phyloP scores from a whole-genome alignment of 2,888 invertebrate species.

The Nomada lathburiana region DNA sequence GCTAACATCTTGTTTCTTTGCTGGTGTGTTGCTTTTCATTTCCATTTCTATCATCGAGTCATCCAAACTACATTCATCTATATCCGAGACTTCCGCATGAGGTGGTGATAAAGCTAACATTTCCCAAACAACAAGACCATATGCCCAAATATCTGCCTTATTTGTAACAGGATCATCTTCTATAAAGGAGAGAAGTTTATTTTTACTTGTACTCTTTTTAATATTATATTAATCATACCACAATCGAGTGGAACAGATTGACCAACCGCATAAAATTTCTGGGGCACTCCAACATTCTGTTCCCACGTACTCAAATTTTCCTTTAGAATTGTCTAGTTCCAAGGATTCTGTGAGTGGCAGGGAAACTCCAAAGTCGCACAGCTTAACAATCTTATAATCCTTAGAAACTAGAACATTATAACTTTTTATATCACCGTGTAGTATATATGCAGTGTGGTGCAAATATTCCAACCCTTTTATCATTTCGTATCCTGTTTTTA shows the following conservation, averaged over 20 bases:
- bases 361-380: constrained; percentile 95
- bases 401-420: constrained; percentile 92
- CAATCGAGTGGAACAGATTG: not conserved
- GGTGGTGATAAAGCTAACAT: constrained; percentile 91
- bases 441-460: constrained; percentile 89
- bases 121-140: constrained; percentile 92
- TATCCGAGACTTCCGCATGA: constrained; percentile 84
- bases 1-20: constrained; percentile 63
- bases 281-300: constrained; percentile 93
- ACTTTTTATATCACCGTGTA: constrained; percentile 95
- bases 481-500: constrained; percentile 89
- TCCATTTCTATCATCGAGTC: constrained; percentile 68
- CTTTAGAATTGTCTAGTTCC: constrained; percentile 85
- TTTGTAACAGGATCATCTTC: constrained; percentile 86
- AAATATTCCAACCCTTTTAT: constrained; percentile 91
- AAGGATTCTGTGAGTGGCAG: constrained; percentile 88
- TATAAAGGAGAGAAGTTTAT: not conserved
- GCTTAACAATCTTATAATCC: constrained; percentile 90
- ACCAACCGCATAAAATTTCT: constrained; percentile 88
- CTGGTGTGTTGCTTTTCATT: constrained; percentile 45
- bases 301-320: constrained; percentile 88
- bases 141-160: constrained; percentile 93
- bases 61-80: constrained; percentile 68
- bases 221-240: not conserved
- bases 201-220: not conserved